Evolutionary conservation across 2,113 vertebrate species (phyloP), one percentile per base, ranked within the genome.

Genomic region (Martes martes): DNA sequence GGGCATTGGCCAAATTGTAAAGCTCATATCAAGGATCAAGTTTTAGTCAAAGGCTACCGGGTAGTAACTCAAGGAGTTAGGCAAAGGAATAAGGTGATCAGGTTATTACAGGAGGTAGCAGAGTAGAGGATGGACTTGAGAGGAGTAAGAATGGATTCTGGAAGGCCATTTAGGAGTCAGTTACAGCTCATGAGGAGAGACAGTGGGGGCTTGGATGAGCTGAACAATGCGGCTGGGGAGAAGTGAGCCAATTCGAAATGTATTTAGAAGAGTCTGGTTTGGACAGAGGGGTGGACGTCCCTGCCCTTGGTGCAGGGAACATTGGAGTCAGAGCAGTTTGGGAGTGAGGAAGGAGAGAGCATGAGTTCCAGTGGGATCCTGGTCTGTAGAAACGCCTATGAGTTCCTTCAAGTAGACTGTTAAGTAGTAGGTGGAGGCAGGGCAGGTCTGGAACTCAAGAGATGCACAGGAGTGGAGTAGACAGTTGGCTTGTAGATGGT

Each of bases 191-290:
- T 4, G 1, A 52, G 39, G 26, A 63, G 83, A 81, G 42, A 39
- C 2, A n/a, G 21, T 21, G 10, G 74, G n/a, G n/a, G 33, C 15
- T 4, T 42, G 52, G 71, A 45, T n/a, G 1, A 26, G 24, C 33
- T 0, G 6, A 69, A 19, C 19, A 19, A 4, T 26, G 39, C 0
- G 4, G 2, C 28, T 47, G 67, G 19, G 63, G 55, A 24, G 36
- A 33, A 39, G 33, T 19, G n/a, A 76, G 55, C 31, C 74, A 42
- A 13, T 50, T 7, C 0, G 0, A 57, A 39, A 4, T 14, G 4
- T 50, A n/a, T 23, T 36, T 33, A 39, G 33, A 24, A 36, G 55
- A 82, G 65, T 69, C 63, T 31, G 19, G 7, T 52, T 7, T 57
- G 39, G 39, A 50, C 28, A 76, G 39, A 26, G 5, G 26, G 33